Evolutionary conservation across 1,140 invertebrate species (phyloP), one percentile per base, ranked within the genome.

Genomic region (Temnothorax nylanderi): DNA sequence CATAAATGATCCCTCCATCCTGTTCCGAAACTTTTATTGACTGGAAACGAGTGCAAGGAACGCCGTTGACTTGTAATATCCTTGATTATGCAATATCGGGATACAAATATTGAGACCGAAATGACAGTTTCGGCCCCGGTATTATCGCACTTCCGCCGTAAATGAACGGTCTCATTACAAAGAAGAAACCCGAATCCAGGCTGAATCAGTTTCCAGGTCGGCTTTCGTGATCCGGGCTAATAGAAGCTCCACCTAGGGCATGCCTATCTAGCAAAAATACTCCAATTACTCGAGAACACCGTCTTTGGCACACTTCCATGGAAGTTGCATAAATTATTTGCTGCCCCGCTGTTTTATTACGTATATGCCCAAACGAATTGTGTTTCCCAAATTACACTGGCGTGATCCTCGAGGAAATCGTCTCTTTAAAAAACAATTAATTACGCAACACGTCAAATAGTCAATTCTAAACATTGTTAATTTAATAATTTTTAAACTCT

Each of bases 301-400:
- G 62, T 67, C 62, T 80, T 80, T 80, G 77, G 62, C 62, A 80
- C 49, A 80, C 62, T 80, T 80, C 47, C 77, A 80, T 67, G n/a
- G 47, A 80, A 37, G 3, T 67, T 67, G 7, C 60, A 80, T 65
- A 80, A 47, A n/a, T 51, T 16, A 51, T 16, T 51, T 37, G 11
- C n/a, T 32, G n/a, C 3, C 18, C 44, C 8, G 16, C 18, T 26
- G 13, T 21, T 18, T 32, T 26, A 41, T 78, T 41, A 67, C 7
- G 32, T 67, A 67, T 67, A 67, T 69, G 13, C n/a, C n/a, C 1
- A 47, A 67, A 26, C 5, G 11, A 69, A 26, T 44, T 18, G 16
- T 11, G 18, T 44, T 64, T 62, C 10, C n/a, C 26, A 47, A 21
- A 37, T 65, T 81, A 1, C 69, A 54, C 47, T 2, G 32, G 11